Evolutionary conservation across 2,888 invertebrate genomes (phyloP), one percentile per base, ranked within the genome.

Genomic region (Drosophila neutralis): DNA sequence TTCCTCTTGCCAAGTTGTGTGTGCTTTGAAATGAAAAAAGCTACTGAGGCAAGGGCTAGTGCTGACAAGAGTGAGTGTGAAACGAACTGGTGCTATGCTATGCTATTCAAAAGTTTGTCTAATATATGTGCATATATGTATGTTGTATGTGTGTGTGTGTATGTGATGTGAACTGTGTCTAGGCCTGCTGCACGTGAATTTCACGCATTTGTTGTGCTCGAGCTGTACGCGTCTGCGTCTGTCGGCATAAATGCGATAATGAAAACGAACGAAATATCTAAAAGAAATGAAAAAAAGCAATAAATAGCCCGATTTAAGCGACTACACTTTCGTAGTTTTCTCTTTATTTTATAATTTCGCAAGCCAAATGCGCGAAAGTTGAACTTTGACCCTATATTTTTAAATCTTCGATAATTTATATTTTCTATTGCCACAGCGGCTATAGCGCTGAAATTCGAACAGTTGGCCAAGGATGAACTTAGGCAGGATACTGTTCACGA

Each of bases 401-500:
- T 24, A 15, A 24, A 45, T 24, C 2, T 24, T 45, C 7, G 15
- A 15, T 13, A 15, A 24, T 45, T 45, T 24, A 45, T 15, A 3
- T 18, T 33, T n/a, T 51, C 21, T 40, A 5, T 27, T 13, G 33
- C 4, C 7, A 31, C 18, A 72, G 73, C 35, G 45, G 7, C 24
- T 10, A 11, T 45, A 61, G 60, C 18, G 1, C n/a, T 70, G 31
- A 73, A 76, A 36, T 89, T 91, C n/a, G 80, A 69, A 11, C 76
- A 83, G n/a, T 45, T 91, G 4, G 65, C 79, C n/a, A 74, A 76
- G 15, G 58, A 71, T 11, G 82, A 82, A 33, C 54, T 90, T 8
- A 78, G 82, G 38, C 89, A 91, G 61, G 91, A 92, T 54, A 51
- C 66, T 1, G 61, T 78, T 1, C 73, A 67, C 13, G 89, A 90